A percentile compares a stretch with the other conserved stretches of the same genome.
Conservation (phyloP, 2,113 vertebrate species). For the Cebidichthys violaceus region DNA sequence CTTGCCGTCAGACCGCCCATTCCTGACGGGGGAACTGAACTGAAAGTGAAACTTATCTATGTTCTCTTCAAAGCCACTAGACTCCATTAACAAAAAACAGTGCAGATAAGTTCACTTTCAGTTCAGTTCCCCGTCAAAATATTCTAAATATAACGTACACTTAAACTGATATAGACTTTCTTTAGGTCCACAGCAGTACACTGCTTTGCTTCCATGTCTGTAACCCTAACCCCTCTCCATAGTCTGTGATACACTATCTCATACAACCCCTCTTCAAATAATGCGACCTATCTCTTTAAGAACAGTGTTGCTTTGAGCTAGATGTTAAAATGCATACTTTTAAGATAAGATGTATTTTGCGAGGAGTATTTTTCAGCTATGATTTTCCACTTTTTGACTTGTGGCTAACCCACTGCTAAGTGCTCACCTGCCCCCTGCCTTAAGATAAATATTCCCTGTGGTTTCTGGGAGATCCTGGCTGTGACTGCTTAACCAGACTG, state of each 20-base stretch:
- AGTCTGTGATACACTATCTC: neutral
- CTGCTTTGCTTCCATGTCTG: no score
- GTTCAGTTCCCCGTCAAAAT: neutral
- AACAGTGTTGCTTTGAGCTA: neutral
- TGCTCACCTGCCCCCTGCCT: conserved; percentile 46
- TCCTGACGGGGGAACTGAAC: no score
- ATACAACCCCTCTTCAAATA: neutral
- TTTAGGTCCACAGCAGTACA: no score
- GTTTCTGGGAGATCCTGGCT: conserved; percentile 24
- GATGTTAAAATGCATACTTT: neutral
- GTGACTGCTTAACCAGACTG: conserved; percentile 19
- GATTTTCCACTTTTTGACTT: conserved; percentile 47
- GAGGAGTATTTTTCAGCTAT: conserved; percentile 8
- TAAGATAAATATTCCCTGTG: conserved; percentile 36
- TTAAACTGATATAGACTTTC: neutral
- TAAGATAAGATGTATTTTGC: conserved; percentile 11
- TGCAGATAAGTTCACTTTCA: neutral
- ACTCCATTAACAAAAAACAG: neutral
- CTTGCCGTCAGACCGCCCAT: no score
- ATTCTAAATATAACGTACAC: neutral
- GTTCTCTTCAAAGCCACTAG: no score
- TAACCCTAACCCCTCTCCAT: neutral
- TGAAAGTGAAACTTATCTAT: neutral
- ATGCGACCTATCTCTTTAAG: neutral
- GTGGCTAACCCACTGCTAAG: conserved; percentile 21